Evolutionary conservation across 2,888 invertebrate species (phyloP).

Genomic region (Scaptodrosophila latifasciaeformis): DNA sequence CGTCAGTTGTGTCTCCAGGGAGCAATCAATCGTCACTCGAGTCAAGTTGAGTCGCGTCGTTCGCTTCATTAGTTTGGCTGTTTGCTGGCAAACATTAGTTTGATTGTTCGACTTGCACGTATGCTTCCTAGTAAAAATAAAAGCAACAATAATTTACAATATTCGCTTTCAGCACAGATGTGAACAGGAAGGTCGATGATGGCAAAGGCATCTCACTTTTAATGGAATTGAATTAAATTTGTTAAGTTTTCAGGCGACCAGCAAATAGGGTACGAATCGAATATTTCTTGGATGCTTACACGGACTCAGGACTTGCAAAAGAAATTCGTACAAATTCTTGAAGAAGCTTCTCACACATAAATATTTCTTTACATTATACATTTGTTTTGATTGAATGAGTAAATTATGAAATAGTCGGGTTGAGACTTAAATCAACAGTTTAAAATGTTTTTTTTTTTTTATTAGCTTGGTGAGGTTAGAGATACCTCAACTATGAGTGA

Average conservation of each 20-base stretch:
- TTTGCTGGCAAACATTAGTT: slow-evolving; percentile 47
- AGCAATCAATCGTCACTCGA: slow-evolving; percentile 72
- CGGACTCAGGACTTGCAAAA: no score
- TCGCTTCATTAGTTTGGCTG: slow-evolving; percentile 62
- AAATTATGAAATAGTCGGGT: no score
- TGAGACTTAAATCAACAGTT: no score
- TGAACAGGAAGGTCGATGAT: slow-evolving; percentile 26
- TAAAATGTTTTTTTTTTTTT: no score
- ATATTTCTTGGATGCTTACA: no score
- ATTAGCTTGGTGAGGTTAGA: no score
- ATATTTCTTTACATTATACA: neutral
- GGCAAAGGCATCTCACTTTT: slow-evolving; percentile 52
- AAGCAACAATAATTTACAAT: slow-evolving; percentile 16
- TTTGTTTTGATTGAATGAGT: no score
- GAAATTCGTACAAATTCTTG: no score
- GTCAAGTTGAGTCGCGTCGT: slow-evolving; percentile 31
- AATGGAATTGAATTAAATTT: slow-evolving; percentile 67
- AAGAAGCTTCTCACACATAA: slow-evolving; percentile 8
- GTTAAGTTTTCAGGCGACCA: no score
- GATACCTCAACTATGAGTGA: slow-evolving; percentile 45
- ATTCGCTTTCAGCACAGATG: slow-evolving; percentile 51
- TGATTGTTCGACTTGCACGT: slow-evolving; percentile 37
- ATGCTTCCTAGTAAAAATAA: neutral
- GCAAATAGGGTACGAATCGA: no score
- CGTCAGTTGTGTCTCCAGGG: slow-evolving; percentile 57